These are phyloP conservation scores for Nasonia longicornis DNA, from an alignment of 1,140 invertebrate genomes.

Conservation along the genomic window DNA sequence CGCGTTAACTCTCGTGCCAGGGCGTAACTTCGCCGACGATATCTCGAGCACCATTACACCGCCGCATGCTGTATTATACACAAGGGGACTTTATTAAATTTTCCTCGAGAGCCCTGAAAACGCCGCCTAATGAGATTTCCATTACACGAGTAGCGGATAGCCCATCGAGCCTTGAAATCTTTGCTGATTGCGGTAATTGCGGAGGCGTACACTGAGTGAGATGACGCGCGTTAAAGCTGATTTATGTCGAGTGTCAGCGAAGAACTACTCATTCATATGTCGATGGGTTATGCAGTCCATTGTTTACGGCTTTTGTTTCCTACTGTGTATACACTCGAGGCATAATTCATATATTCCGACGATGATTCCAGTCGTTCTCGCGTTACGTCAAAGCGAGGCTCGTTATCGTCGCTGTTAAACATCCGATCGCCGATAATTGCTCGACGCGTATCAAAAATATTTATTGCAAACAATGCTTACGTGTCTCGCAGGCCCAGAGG, in stretches of 20 bases:
- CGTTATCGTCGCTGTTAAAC: no score
- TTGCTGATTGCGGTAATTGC: neutral
- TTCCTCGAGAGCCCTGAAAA: conserved; percentile 1
- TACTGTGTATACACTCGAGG: no score
- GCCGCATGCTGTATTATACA: neutral
- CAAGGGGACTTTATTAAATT: conserved; percentile 6
- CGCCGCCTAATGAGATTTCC: neutral
- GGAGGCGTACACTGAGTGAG: neutral
- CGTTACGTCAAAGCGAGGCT: no score
- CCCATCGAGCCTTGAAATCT: neutral
- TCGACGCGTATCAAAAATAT: neutral
- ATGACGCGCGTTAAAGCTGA: neutral
- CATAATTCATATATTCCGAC: no score
- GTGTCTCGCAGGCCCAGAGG: no score
- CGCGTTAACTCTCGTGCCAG: neutral
- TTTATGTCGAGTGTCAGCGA: neutral
- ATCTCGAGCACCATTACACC: neutral
- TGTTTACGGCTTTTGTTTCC: no score
- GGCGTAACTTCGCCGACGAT: neutral
- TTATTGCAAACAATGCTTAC: neutral
- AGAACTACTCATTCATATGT: no score
- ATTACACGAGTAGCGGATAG: neutral
- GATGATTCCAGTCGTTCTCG: no score
- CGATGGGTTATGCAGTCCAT: no score
- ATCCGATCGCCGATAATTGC: no score